These are phyloP conservation scores for Anthrax anthrax DNA, from an alignment of 2,888 invertebrate genomes.

Conservation along the genomic window DNA sequence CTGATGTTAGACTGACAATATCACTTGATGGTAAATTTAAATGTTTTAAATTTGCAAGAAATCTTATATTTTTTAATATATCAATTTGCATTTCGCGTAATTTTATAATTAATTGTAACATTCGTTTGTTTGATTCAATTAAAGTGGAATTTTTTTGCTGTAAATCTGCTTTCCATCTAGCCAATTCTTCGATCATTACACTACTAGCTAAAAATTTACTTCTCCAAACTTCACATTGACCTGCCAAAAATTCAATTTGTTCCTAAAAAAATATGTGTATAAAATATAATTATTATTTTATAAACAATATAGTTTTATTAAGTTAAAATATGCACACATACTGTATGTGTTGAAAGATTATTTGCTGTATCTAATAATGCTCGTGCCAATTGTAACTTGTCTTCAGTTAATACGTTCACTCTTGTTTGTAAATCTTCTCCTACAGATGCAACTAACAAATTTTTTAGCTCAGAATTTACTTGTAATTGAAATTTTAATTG, in stretches of 20 bases:
- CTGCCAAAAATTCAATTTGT: constrained; percentile 82
- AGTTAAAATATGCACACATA: constrained; percentile 16
- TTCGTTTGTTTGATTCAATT: constrained; percentile 26
- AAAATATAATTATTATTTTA: no score
- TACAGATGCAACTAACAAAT: constrained; percentile 83
- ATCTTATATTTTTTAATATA: constrained; percentile 31
- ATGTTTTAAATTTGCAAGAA: constrained; percentile 28
- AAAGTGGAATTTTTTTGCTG: constrained; percentile 39
- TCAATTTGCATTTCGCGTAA: constrained; percentile 34
- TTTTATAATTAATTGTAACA: constrained; percentile 27
- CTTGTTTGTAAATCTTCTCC: constrained; percentile 85
- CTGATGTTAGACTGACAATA: constrained; percentile 28
- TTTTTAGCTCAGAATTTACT: constrained; percentile 85
- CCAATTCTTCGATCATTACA: constrained; percentile 84
- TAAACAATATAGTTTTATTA: background rate
- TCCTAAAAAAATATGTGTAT: constrained; percentile 37
- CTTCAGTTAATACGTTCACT: constrained; percentile 82
- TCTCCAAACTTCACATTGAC: constrained; percentile 92
- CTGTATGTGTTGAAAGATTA: constrained; percentile 71
- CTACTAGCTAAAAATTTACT: constrained; percentile 93
- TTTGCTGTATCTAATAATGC: constrained; percentile 75
- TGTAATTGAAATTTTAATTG: constrained; percentile 78
- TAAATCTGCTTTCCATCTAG: constrained; percentile 69
- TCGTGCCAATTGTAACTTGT: constrained; percentile 74
- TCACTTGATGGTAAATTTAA: constrained; percentile 30